Base-by-base conservation (phyloP, 2,888 invertebrate genomes). In the Drosophila tripunctata region DNA sequence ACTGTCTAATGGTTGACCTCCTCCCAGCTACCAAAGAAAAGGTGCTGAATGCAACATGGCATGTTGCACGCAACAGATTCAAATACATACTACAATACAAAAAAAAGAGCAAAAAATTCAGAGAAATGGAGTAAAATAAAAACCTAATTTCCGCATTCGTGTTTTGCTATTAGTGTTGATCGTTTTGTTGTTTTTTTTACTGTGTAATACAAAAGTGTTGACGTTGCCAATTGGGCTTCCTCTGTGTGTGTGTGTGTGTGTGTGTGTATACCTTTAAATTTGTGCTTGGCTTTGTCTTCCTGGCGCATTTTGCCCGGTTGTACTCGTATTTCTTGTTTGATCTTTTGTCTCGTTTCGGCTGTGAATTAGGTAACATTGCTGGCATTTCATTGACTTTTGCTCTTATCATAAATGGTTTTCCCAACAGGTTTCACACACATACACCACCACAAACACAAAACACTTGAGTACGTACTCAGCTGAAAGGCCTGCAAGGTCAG, bases 361-460 rank as follows among this genome's bases (percentile, higher is more conserved):
- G 58, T 73, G 68, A 81, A 87, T 81, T 87, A 78, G 81, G 87
- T 81, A 81, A 81, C 75, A 87, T 67, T 57, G 63, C 40, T 80
- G 81, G 74, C 75, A 78, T 67, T 81, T 77, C 71, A 77, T 76
- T 82, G 78, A 81, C 82, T 81, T 81, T 79, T 79, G 79, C 69
- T 81, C 82, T 81, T 79, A 82, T 70, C 82, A 72, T 65, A 73
- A 67, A 64, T 63, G 50, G 75, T 38, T 75, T 85, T 69, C 22
- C 60, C 62, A 78, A 85, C 79, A 64, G 80, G 80, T 87, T 80
- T 63, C 4, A 14, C 31, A 44, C 50, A 33, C 40, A 17, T 48
- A 12, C 31, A 56, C 19, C 55, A 38, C 56, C 55, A 55, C 12
- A 47, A 15, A 14, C 30, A 31, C 8, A 30, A 30, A 50, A 6